A percentile compares a stretch with the other conserved stretches of the same genome.
phyloP scores from a whole-genome alignment of 1,140 invertebrate genomes.

The Drosophila biarmipes region DNA sequence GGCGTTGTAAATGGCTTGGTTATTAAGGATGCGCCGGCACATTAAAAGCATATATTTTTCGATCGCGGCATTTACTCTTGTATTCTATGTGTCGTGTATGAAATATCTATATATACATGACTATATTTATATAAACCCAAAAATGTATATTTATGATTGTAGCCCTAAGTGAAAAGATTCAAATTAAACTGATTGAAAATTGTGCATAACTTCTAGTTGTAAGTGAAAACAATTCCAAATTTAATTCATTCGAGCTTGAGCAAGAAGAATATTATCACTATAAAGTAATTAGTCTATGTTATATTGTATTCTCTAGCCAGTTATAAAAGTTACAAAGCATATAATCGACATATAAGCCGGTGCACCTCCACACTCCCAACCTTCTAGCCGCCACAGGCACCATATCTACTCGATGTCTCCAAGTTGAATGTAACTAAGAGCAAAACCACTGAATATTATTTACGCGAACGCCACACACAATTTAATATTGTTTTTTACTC shows the following conservation, averaged over 20 bases:
- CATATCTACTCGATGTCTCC: neutral
- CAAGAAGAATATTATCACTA: neutral
- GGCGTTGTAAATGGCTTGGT: neutral
- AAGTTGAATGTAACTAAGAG: neutral
- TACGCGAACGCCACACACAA: neutral
- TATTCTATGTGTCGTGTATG: constrained; percentile 8
- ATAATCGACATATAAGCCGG: constrained; percentile 9
- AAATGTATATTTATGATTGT: constrained; percentile 4
- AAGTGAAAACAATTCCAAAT: constrained; percentile 20
- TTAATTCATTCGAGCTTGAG: constrained; percentile 1
- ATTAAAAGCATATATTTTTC: constrained; percentile 20
- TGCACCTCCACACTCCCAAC: neutral
- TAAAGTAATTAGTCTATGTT: constrained; percentile 17
- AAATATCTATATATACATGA: constrained; percentile 6
- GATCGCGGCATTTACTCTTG: constrained; percentile 27
- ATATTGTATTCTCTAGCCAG: constrained; percentile 4
- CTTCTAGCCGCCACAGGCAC: neutral
- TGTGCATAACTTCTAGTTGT: constrained; percentile 1
- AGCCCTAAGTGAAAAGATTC: constrained; percentile 17
- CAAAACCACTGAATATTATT: neutral
- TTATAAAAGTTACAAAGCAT: constrained; percentile 8
- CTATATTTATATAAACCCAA: constrained; percentile 18
- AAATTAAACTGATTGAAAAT: constrained; percentile 2
- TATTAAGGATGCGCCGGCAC: neutral
- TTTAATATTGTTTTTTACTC: neutral